A percentile compares a stretch with the other conserved stretches of the same genome.
Evolutionary conservation across 2,113 vertebrate genomes (phyloP).

Genomic region (Hippolais icterina): DNA sequence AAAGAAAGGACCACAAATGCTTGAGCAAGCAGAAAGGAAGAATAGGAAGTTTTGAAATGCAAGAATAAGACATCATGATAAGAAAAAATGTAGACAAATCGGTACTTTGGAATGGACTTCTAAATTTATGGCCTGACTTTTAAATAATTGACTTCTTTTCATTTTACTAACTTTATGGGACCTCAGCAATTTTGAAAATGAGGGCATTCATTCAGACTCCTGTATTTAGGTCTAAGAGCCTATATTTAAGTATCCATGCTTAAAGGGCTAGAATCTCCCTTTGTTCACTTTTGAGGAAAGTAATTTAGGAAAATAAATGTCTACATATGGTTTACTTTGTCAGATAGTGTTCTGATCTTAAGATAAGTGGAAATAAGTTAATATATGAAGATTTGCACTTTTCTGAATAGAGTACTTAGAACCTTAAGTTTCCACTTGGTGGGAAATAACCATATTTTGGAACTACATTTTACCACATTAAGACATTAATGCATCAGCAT

Average conservation of each 20-base stretch:
- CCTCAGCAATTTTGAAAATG: constrained; percentile 29
- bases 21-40: neutral
- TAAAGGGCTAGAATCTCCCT: constrained; percentile 1
- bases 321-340: neutral
- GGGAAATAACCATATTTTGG: neutral
- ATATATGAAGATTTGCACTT: neutral
- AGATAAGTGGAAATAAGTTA: neutral
- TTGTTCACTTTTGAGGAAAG: neutral
- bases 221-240: constrained; percentile 7
- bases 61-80: neutral
- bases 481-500: neutral
- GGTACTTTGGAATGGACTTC: neutral
- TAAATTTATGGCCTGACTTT: neutral
- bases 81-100: neutral
- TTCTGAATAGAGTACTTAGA: neutral
- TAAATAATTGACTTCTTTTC: neutral
- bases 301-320: neutral
- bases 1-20: neutral
- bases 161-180: neutral
- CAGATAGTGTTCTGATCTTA: neutral
- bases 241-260: neutral
- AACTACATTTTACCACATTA: neutral
- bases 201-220: neutral
- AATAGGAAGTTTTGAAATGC: constrained; percentile 1
- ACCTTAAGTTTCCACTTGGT: neutral